A percentile compares a stretch with the other conserved stretches of the same genome.
These are phyloP conservation scores for Nerophis ophidion DNA, from an alignment of 2,113 vertebrate species.

Conservation along the genomic window DNA sequence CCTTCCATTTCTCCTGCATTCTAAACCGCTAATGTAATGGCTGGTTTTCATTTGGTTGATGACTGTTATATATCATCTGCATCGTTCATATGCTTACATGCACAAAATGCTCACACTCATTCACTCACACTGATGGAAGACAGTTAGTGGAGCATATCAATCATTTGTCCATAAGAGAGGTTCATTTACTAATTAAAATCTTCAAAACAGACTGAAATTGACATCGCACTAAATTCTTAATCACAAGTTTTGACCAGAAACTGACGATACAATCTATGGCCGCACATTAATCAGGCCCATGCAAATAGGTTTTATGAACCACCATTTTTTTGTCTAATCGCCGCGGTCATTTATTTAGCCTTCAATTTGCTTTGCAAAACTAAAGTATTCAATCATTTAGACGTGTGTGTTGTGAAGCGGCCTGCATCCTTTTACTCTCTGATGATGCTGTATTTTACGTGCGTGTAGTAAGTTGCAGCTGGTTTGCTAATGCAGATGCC, in stretches of 20 bases:
- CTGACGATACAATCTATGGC: constrained; percentile 66
- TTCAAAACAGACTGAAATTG: constrained; percentile 73
- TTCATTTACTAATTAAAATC: constrained; percentile 96
- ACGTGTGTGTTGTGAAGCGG: constrained; percentile 24
- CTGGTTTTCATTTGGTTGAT: constrained; percentile 56
- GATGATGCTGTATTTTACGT: constrained; percentile 62
- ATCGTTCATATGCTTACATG: constrained; percentile 53
- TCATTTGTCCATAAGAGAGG: constrained; percentile 81
- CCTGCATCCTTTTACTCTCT: constrained; percentile 16
- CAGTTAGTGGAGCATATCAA: constrained; percentile 79
- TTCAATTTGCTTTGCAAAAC: constrained; percentile 48
- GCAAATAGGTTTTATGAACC: constrained; percentile 50
- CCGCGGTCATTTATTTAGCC: constrained; percentile 45
- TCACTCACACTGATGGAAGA: constrained; percentile 56
- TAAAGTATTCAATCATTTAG: constrained; percentile 53
- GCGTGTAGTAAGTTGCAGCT: constrained; percentile 48
- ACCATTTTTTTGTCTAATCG: constrained; percentile 37
- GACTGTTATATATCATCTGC: constrained; percentile 58
- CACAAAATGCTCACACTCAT: constrained; percentile 39
- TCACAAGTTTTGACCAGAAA: constrained; percentile 72
- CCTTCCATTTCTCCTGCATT: constrained; percentile 44
- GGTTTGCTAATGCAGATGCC: constrained; percentile 49
- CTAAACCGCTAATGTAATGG: constrained; percentile 64
- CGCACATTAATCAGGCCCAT: constrained; percentile 64
- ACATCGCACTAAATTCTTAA: constrained; percentile 82